Base-by-base conservation (phyloP, 2,797 vertebrate species). In the Malurus leucopterus region DNA sequence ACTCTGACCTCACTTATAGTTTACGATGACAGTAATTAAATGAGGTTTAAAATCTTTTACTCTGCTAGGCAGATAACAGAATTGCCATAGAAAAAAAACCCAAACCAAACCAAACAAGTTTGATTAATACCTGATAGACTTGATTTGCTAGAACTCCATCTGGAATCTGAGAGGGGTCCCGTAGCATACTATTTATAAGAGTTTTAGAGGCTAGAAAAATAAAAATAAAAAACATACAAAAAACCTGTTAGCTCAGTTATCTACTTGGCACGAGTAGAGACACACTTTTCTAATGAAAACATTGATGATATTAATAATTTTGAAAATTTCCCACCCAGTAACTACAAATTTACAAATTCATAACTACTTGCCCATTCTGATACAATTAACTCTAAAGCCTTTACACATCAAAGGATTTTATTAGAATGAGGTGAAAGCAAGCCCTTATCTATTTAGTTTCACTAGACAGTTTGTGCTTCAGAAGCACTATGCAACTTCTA, bases 141-240 rank as follows among this genome's bases (percentile, higher is more conserved):
- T 99, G 98, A 89, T 97, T 98, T 95, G 98, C 98, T 96, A 99
- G 96, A 95, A 98, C 96, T 95, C 97, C 97, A 97, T 99, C 98
- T 90, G 98, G 98, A 96, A 99, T 99, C 96, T 98, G 97, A 70
- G 98, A 98, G 64, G 99, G 98, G 95, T 99, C 99, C 93, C 98
- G 98, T 11, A 99, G 97, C 99, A 99, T 98, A 96, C 97, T 98
- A 96, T 97, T 99, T 95, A 99, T 96, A 86, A 98, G 94, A 47
- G 97, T 96, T 97, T 99, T 99, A 91, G 98, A 98, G 53, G 98
- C 99, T 97, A 95, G 30, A 54, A 58, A 91, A 93, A 98, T 95
- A 89, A 84, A 95, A 94, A 80, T 90, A 54, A 91, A 93, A 96
- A 78, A 51, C 32, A 88, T 22, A 80, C 11, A 57, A 78, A 85